Base-by-base conservation (phyloP, 2,113 vertebrate genomes). In the Petrocephalus zakoni region DNA sequence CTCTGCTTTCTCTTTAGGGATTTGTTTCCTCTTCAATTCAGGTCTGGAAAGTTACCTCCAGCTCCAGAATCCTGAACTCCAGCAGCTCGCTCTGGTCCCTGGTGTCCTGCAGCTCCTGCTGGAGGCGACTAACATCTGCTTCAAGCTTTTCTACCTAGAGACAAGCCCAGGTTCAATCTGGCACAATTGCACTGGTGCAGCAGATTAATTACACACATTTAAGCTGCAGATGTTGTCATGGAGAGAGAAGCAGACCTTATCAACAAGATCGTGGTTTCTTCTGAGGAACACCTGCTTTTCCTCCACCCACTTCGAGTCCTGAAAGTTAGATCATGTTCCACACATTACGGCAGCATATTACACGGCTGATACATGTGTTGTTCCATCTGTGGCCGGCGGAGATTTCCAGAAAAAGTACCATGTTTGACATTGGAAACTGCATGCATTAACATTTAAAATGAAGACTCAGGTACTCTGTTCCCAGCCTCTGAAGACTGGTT, bases 231-330 rank as follows among this genome's bases (percentile, higher is more conserved):
- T 29, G 37, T 42, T 86, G 25, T 42, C 6, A 19, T 6, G 3
- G n/a, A 9, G 29, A 87, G 34, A 22, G 15, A 47, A 34, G 15
- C 55, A 87, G 56, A 99, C 98, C 98, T 98, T 99, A 29, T 99
- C 98, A 91, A 97, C 93, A 90, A 99, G 95, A 91, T 99, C 98
- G 93, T 99, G 98, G 93, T 99, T 99, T 93, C 98, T 95, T 91
- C 97, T 96, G 92, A 99, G 93, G 94, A 99, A 99, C 89, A 98
- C 96, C 91, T 99, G 98, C 91, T 99, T 99, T 94, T 99, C 98
- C 93, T 99, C 98, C 90, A 99, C 98, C 98, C 98, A 99, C 92
- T 96, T 98, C 0, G 98, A 99, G 92, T 99, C 98, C 98, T 99
- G 93, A 91, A 3, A 42, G 5, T 15, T 37, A 61, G 42, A 2